Conservation (phyloP, 2,888 invertebrate species). For the Herminia tarsipennalis region DNA sequence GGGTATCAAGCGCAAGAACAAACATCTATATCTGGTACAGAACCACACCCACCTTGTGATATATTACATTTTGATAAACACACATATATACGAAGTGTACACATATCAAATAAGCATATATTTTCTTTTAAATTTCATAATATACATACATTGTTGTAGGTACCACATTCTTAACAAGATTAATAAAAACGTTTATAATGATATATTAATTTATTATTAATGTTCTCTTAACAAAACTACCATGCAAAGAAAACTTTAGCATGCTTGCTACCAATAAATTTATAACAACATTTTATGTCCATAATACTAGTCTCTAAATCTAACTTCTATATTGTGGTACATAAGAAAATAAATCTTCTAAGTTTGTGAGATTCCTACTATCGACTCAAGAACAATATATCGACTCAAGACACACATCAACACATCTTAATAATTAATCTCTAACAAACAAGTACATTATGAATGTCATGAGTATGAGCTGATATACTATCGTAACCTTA, state of each 20-base stretch:
- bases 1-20: slow-evolving; percentile 76
- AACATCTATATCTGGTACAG: slow-evolving; percentile 70
- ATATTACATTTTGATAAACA: slow-evolving; percentile 68
- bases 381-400: slow-evolving; percentile 48
- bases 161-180: slow-evolving; percentile 69
- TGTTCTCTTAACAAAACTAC: slow-evolving; percentile 67
- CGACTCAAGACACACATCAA: slow-evolving; percentile 43
- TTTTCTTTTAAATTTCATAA: slow-evolving; percentile 66
- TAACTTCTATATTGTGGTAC: slow-evolving; percentile 55
- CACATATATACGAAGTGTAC: slow-evolving; percentile 60
- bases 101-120: slow-evolving; percentile 66
- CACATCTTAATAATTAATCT: slow-evolving; percentile 33
- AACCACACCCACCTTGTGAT: slow-evolving; percentile 67
- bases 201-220: slow-evolving; percentile 70
- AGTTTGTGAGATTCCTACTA: slow-evolving; percentile 59
- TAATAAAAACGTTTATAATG: slow-evolving; percentile 64
- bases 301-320: slow-evolving; percentile 67
- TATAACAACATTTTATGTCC: slow-evolving; percentile 77
- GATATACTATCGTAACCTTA: slow-evolving; percentile 28
- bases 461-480: slow-evolving; percentile 42
- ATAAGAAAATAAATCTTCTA: slow-evolving; percentile 61
- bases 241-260: slow-evolving; percentile 77
- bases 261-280: slow-evolving; percentile 67
- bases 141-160: slow-evolving; percentile 71
- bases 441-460: slow-evolving; percentile 45